Evolutionary conservation across 2,888 invertebrate species (phyloP).

Genomic region (Mesorhabditis spiculigera): DNA sequence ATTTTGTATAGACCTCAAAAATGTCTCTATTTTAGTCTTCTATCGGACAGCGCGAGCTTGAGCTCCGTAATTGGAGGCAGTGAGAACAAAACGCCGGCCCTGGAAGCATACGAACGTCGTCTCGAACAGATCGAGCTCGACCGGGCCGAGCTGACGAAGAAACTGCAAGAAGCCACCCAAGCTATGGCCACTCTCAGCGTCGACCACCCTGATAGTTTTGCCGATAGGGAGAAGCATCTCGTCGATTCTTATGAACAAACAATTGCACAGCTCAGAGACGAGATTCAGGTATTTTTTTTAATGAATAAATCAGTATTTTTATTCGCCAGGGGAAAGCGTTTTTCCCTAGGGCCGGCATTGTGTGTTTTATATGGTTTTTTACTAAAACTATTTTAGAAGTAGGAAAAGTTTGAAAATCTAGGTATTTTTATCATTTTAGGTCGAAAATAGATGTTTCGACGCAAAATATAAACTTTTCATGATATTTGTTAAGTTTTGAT

Average conservation of each 20-base stretch:
- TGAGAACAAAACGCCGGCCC: slow-evolving; percentile 14
- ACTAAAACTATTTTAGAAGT: no score
- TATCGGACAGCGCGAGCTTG: slow-evolving; percentile 40
- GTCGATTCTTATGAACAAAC: slow-evolving; percentile 31
- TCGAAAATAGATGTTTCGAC: neutral
- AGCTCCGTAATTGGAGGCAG: slow-evolving; percentile 8
- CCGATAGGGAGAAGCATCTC: slow-evolving; percentile 22
- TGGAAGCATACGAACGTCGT: slow-evolving; percentile 62
- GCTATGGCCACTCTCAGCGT: slow-evolving; percentile 23
- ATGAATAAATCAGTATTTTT: no score
- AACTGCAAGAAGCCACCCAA: slow-evolving; percentile 28
- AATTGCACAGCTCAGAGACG: slow-evolving; percentile 55
- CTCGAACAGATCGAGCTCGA: slow-evolving; percentile 71
- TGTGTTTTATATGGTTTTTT: no score
- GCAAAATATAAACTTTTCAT: no score
- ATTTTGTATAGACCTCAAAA: neutral
- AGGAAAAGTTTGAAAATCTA: no score
- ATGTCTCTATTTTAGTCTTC: slow-evolving; percentile 25
- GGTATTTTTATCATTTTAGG: no score
- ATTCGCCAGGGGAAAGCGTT: no score
- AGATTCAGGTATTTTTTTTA: slow-evolving; percentile 51
- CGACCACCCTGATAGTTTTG: slow-evolving; percentile 16
- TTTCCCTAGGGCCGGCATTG: no score
- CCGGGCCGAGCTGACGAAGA: slow-evolving; percentile 70
- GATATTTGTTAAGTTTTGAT: no score